Percentiles rank a stretch among this genome's conserved stretches.
Evolutionary conservation across 2,113 vertebrate genomes (phyloP).

Genomic region (Poecilia latipinna): DNA sequence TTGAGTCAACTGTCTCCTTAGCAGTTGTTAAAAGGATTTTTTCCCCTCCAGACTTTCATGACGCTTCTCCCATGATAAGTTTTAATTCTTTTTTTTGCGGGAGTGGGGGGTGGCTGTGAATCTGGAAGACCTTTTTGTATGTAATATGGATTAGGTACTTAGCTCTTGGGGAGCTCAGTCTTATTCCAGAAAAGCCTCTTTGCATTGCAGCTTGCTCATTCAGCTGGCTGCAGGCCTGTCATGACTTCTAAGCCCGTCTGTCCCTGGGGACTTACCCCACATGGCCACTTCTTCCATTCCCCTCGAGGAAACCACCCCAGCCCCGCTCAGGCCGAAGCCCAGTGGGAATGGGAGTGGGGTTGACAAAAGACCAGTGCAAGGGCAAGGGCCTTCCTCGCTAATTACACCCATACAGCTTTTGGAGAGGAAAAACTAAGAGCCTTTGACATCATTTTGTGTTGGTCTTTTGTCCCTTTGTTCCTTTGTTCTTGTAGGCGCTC

Average conservation of each 20-base stretch:
- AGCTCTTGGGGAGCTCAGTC: constrained; percentile 69
- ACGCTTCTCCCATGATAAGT: constrained; percentile 30
- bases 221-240: constrained; percentile 74
- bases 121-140: constrained; percentile 70
- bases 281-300: constrained; percentile 51
- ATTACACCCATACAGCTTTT: constrained; percentile 75
- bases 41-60: constrained; percentile 42
- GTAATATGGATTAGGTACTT: constrained; percentile 82
- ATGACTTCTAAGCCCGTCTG: constrained; percentile 69
- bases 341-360: constrained; percentile 24
- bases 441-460: constrained; percentile 69
- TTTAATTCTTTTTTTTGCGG: constrained; percentile 72
- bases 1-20: constrained; percentile 54
- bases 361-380: constrained; percentile 67
- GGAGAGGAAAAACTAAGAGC: constrained; percentile 62
- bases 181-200: constrained; percentile 77
- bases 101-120: constrained; percentile 70
- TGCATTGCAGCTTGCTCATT: constrained; percentile 63
- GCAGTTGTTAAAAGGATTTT: constrained; percentile 56
- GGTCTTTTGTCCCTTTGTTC: constrained; percentile 66
- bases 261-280: constrained; percentile 62
- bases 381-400: constrained; percentile 75
- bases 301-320: constrained; percentile 54
- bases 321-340: constrained; percentile 53
- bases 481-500: constrained; percentile 43